Conservation (phyloP, 2,113 vertebrate species). For the Gnathonemus longibarbis region DNA sequence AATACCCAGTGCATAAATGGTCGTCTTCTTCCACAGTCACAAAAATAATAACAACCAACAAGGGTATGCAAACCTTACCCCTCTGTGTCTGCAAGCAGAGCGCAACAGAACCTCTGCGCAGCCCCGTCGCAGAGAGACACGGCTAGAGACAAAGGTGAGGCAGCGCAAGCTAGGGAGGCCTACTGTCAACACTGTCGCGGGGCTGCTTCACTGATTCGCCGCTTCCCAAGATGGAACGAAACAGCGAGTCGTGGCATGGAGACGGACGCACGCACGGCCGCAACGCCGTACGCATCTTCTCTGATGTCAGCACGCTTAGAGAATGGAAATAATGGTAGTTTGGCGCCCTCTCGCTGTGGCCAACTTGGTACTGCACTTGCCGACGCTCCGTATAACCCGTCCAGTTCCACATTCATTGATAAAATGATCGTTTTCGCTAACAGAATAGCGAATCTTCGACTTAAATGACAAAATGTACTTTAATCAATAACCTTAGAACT, state of each 20-base stretch:
- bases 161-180: slow-evolving; percentile 35
- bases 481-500: not conserved
- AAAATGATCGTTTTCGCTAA: not conserved
- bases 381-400: not conserved
- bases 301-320: slow-evolving; percentile 64
- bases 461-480: not conserved
- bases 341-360: slow-evolving; percentile 39
- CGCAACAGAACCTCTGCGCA: slow-evolving; percentile 40
- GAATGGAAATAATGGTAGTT: slow-evolving; percentile 19
- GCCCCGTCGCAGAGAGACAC: slow-evolving; percentile 36
- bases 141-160: slow-evolving; percentile 31
- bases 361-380: slow-evolving; percentile 36
- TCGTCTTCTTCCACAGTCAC: slow-evolving; percentile 36
- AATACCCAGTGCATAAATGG: slow-evolving; percentile 41
- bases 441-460: not conserved
- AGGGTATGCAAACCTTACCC: slow-evolving; percentile 42
- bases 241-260: slow-evolving; percentile 64
- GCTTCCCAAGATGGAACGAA: slow-evolving; percentile 65
- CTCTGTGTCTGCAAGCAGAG: slow-evolving; percentile 46
- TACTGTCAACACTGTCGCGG: slow-evolving; percentile 38
- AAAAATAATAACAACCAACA: slow-evolving; percentile 37
- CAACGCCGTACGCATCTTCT: slow-evolving; percentile 52
- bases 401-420: not conserved
- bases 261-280: slow-evolving; percentile 55
- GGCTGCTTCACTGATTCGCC: slow-evolving; percentile 37